phyloP scores from a whole-genome alignment of 2,888 invertebrate genomes.

The Scaptomyza polygonia region DNA sequence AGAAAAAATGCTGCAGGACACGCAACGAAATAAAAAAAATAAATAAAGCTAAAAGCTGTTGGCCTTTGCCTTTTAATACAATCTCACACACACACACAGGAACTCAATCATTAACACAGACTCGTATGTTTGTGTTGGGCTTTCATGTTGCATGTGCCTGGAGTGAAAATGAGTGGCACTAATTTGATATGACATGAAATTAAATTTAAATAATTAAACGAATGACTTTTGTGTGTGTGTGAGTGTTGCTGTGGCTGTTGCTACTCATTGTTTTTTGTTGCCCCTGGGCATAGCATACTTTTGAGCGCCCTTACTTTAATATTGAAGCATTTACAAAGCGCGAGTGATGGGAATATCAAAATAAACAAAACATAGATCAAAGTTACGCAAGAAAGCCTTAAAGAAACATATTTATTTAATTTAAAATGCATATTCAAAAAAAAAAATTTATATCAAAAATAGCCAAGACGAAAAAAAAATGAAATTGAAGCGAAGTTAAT shows the following conservation, averaged over 20 bases:
- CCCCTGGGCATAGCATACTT: conserved; percentile 58
- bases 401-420: too few relatives aligned
- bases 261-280: conserved; percentile 16
- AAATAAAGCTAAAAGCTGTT: conserved; percentile 62
- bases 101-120: neutral
- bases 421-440: too few relatives aligned
- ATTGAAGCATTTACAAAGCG: conserved; percentile 47
- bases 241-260: conserved; percentile 11
- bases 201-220: conserved; percentile 76
- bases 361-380: conserved; percentile 10
- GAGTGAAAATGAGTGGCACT: conserved; percentile 72
- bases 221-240: conserved; percentile 58
- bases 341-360: neutral
- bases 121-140: neutral
- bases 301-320: conserved; percentile 31
- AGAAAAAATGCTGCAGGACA: conserved; percentile 17
- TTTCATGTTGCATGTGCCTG: conserved; percentile 28
- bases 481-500: too few relatives aligned
- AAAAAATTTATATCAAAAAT: too few relatives aligned
- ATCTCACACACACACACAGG: neutral
- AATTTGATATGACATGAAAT: conserved; percentile 75
- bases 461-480: neutral
- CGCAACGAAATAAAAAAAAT: conserved; percentile 50
- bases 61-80: conserved; percentile 29
- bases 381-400: neutral